Base-by-base conservation (phyloP, 2,888 invertebrate genomes). In the Ceratothoa steindachneri region DNA sequence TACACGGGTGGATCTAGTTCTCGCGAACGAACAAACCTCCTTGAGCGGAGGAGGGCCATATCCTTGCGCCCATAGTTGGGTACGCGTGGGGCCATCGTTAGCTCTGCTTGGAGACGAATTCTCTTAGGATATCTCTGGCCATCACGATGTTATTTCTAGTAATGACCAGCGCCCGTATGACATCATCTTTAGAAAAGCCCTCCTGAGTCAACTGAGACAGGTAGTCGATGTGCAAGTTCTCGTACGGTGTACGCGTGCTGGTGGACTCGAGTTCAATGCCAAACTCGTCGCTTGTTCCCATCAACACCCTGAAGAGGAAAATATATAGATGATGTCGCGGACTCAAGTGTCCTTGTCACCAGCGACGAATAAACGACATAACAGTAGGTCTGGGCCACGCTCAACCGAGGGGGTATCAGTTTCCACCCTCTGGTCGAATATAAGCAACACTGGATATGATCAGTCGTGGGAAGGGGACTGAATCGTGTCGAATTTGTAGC, bases 101-200 rank as follows among this genome's bases (percentile, higher is more conserved):
- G 66, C 71, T 70, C 28, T 71, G 71, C 65, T 78, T 78, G 15
- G 78, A 78, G 67, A 92, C 94, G 85, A 95, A 95, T 84, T 95
- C 93, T 84, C 93, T 92, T 81, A 95, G 86, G 83, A 95, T 95
- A 84, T 96, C 95, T 86, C 95, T 92, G 66, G 96, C 96, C 95
- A 97, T 96, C 84, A 93, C 93, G 71, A 96, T 88, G 85, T 97
- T 93, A 86, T 96, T 97, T 75, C 94, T 88, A 0, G 95, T 93
- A 82, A 97, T 95, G 77, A 94, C 93, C 81, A 97, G 87, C 2
- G 96, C 96, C 81, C 95, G 89, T 67, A 95, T 92, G 1, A 95
- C 96, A 67, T 93, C 92, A 83, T 95, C 93, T 82, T 93, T 91
- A 0, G 94, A 90, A 83, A 94, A 96, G 0, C 96, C 97, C 82